phyloP scores from a whole-genome alignment of 2,113 vertebrate genomes.

The Corythaeola cristata region DNA sequence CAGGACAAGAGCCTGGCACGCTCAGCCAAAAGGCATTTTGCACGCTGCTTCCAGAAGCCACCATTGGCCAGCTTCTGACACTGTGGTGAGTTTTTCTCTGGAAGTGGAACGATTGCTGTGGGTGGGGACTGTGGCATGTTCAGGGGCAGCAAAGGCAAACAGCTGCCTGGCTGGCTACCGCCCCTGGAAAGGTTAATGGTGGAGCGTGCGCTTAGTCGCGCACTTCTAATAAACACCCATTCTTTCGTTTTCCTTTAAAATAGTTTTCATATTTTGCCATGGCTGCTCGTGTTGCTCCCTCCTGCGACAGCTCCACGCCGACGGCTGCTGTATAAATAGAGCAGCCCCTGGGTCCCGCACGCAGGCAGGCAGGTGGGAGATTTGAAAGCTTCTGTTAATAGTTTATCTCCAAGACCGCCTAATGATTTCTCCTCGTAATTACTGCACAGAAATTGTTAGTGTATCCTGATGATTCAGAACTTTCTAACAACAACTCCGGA shows the following conservation, averaged over 20 bases:
- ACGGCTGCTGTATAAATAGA: neutral
- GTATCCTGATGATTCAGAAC: constrained; percentile 60
- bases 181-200: neutral
- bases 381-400: constrained; percentile 28
- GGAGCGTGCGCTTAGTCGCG: neutral
- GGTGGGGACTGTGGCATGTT: neutral
- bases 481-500: constrained; percentile 58
- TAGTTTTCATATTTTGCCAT: neutral
- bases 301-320: neutral
- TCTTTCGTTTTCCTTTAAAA: constrained; percentile 10
- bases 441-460: constrained; percentile 40
- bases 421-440: constrained; percentile 25
- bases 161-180: neutral
- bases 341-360: neutral
- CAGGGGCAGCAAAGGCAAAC: neutral
- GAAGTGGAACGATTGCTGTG: neutral
- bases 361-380: constrained; percentile 23
- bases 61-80: accelerated
- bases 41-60: neutral
- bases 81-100: neutral
- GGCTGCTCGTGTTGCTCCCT: neutral
- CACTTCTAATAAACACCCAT: neutral
- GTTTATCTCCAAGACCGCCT: constrained; percentile 10
- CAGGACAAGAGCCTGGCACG: neutral
- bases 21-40: neutral